Conservation (phyloP, 2,113 vertebrate genomes). For the Sula dactylatra region DNA sequence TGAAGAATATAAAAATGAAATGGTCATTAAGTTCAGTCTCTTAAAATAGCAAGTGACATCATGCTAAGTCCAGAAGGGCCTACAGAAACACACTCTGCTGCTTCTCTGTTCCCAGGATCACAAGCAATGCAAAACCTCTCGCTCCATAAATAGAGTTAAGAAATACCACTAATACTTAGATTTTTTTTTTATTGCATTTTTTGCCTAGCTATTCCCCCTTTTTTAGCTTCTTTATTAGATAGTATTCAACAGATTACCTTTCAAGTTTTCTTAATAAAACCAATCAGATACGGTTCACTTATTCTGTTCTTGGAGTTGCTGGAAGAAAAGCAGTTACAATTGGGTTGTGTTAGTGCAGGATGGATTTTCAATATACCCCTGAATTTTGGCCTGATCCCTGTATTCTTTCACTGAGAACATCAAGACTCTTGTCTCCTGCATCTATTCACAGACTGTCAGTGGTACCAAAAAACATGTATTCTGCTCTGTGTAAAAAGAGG, state of each 20-base stretch:
- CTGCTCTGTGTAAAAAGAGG: not conserved
- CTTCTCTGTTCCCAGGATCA: not conserved
- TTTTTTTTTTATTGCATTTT: not conserved
- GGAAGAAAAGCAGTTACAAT: not conserved
- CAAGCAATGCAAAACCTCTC: not conserved
- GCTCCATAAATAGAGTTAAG: not conserved
- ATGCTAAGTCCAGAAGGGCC: not conserved
- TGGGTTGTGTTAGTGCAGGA: not conserved
- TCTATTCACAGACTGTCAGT: not conserved
- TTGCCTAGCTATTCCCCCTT: not conserved
- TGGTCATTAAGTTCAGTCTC: not conserved
- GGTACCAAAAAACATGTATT: not conserved
- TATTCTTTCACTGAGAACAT: rapidly evolving
- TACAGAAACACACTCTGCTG: not conserved
- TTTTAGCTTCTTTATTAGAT: not conserved
- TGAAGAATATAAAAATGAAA: not conserved
- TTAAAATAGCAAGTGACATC: not conserved
- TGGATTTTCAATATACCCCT: not conserved
- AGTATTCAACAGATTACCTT: not conserved
- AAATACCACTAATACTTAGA: not conserved
- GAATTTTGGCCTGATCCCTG: not conserved
- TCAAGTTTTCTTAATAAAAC: not conserved
- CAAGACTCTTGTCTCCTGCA: rapidly evolving
- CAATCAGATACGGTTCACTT: not conserved
- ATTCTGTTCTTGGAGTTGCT: not conserved